Conservation (phyloP, 1,140 invertebrate species). For the Alviniconcha marisindica region DNA sequence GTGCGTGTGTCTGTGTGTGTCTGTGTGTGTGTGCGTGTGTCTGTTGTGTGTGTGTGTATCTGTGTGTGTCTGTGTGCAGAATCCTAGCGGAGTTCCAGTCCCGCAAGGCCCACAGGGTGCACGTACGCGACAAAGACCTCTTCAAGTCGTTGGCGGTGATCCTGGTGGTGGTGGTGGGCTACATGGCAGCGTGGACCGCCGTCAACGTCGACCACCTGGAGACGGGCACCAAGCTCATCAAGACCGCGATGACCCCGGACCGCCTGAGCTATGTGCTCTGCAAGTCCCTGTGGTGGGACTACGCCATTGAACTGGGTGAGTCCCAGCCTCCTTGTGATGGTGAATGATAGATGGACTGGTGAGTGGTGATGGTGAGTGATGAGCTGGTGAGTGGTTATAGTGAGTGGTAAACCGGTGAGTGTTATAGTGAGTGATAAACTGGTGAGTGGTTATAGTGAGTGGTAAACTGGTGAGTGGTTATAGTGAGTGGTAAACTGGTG, state of each 20-base stretch:
- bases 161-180: slow-evolving; percentile 87
- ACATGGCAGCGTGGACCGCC: slow-evolving; percentile 91
- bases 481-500: too few species aligned
- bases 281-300: slow-evolving; percentile 91
- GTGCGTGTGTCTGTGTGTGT: background rate
- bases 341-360: too few species aligned
- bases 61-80: slow-evolving; percentile 61
- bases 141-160: slow-evolving; percentile 87
- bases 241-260: slow-evolving; percentile 73
- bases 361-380: too few species aligned
- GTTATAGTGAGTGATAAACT: too few species aligned
- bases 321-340: slow-evolving; percentile 29
- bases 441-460: too few species aligned
- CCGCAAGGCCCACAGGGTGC: slow-evolving; percentile 92
- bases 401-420: too few species aligned
- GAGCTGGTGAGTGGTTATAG: slow-evolving; percentile 84
- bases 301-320: slow-evolving; percentile 87
- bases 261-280: slow-evolving; percentile 82
- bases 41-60: background rate
- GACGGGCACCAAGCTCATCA: slow-evolving; percentile 71
- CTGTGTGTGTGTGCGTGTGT: background rate
- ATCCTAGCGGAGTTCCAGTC: slow-evolving; percentile 84
- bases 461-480: too few species aligned
- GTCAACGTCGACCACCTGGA: slow-evolving; percentile 76
- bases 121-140: slow-evolving; percentile 89